Conservation (phyloP, 2,113 vertebrate species). For the Corvus moneduloides region DNA sequence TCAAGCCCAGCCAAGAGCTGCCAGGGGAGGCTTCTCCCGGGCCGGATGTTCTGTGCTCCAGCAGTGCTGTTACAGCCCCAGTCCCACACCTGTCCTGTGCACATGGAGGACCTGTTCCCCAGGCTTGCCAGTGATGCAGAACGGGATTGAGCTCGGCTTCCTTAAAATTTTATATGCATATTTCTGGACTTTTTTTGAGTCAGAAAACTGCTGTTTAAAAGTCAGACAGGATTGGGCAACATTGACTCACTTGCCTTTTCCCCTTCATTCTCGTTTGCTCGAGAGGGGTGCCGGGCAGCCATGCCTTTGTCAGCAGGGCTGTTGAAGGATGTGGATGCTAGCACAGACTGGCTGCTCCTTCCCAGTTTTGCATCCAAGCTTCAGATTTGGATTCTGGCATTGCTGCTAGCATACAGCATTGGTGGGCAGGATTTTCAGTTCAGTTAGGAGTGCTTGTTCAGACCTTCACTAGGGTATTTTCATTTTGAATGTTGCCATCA, state of each 20-base stretch:
- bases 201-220: background rate
- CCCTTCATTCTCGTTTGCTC: accelerated
- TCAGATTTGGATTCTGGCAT: background rate
- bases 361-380: background rate
- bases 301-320: background rate
- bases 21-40: background rate
- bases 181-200: background rate
- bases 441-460: background rate
- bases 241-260: background rate
- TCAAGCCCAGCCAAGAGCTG: background rate
- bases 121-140: background rate
- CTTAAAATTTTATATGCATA: background rate
- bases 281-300: background rate
- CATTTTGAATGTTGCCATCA: background rate
- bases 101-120: accelerated
- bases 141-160: background rate
- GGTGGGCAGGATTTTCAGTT: background rate
- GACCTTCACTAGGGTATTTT: background rate
- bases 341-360: background rate
- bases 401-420: background rate
- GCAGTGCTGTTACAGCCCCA: background rate
- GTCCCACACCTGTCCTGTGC: background rate
- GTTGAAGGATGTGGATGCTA: background rate
- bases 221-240: background rate
- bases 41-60: background rate